Evolutionary conservation across 2,113 vertebrate species (phyloP), one percentile per base, ranked within the genome.

Genomic region (Chitala chitala): DNA sequence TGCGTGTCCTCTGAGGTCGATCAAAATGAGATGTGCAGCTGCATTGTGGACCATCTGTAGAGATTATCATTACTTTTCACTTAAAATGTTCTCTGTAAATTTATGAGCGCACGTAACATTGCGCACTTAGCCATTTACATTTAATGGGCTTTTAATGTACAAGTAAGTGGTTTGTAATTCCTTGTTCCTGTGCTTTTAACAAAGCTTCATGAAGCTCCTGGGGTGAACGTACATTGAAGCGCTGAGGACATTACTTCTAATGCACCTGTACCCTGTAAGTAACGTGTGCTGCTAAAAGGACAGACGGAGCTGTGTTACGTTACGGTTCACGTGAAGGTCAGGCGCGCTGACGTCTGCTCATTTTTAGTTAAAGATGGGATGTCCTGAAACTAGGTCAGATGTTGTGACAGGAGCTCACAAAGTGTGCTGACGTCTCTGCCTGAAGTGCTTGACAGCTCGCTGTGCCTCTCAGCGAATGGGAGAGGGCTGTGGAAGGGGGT

Each of bases 101-200:
- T 44, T 55, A 54, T n/a, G 31, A 40, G 69, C 3, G 29, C 29
- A 26, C 51, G 13, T 1, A 51, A 69, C 6, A 5, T 33, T 51
- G 33, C 50, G 54, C 48, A 8, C 20, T 53, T 26, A 20, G 17
- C 68, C 68, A 70, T 54, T 70, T 15, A 54, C 12, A 46, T 36
- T 61, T 73, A 59, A 73, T 61, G 15, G 42, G 15, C 40, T 17
- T 17, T 24, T 73, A 50, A 63, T 58, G 17, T 33, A 33, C 40
- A 44, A 58, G 13, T 72, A 42, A 72, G 71, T 29, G 71, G 24
- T 33, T n/a, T 48, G 55, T 13, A 63, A 24, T 73, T 33, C 42
- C 5, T 5, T 9, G 13, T 51, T 50, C 6, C 13, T 5, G 22
- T 13, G 20, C 44, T 29, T 50, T n/a, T 50, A 33, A 38, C 6